Percentiles rank a stretch among this genome's conserved stretches.
phyloP scores from a whole-genome alignment of 1,140 invertebrate species.

The Teleogryllus occipitalis region DNA sequence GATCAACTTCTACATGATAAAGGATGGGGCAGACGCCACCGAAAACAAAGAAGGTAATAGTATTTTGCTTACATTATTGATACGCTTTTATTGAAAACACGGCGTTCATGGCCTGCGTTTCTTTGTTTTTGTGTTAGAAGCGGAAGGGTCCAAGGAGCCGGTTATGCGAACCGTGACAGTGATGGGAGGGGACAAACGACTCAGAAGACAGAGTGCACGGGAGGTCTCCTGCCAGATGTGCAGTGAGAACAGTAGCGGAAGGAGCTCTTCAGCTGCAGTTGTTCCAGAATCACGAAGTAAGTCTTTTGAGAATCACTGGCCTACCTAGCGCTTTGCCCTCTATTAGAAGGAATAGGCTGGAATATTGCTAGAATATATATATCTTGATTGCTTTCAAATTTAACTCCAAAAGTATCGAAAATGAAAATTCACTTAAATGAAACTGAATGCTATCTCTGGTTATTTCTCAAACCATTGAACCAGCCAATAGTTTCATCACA shows the following conservation, averaged over 20 bases:
- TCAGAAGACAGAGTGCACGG: background rate
- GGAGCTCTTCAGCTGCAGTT: background rate
- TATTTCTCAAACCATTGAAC: too few species aligned
- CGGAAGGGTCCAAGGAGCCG: background rate
- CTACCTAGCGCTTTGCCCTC: too few species aligned
- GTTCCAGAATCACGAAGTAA: background rate
- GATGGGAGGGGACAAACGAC: background rate
- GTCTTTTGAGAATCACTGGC: background rate
- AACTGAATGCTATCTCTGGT: too few species aligned
- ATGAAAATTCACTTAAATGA: too few species aligned
- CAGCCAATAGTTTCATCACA: too few species aligned
- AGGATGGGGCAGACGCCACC: background rate
- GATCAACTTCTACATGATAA: conserved; percentile 34
- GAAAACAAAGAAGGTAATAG: conserved; percentile 9
- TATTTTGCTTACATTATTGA: background rate
- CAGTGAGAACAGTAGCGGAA: background rate
- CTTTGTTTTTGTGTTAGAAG: too few species aligned
- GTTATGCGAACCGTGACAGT: background rate
- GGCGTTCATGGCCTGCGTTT: too few species aligned
- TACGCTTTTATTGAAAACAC: too few species aligned
- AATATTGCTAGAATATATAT: too few species aligned
- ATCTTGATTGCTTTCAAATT: too few species aligned
- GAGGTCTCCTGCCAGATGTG: background rate
- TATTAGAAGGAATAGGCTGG: too few species aligned
- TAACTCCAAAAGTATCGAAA: too few species aligned